Conservation (phyloP, 1,140 invertebrate genomes). For the Drosophila orena region DNA sequence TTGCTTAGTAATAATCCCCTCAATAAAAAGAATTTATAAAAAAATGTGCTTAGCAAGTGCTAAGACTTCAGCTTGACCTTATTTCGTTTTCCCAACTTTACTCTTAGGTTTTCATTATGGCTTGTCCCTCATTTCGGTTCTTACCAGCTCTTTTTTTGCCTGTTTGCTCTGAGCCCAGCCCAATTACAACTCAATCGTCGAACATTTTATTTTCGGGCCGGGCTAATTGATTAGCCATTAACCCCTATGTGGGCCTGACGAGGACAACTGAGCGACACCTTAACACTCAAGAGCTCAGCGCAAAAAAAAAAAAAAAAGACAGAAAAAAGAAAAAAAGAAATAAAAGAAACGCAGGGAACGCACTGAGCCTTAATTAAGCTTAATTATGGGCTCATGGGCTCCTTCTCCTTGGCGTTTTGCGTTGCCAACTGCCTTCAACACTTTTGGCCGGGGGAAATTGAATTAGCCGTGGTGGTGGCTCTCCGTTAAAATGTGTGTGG, state of each 20-base stretch:
- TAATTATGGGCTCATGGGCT: slow-evolving; percentile 70
- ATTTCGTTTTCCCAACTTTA: not conserved
- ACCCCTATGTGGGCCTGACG: slow-evolving; percentile 61
- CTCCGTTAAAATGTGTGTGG: slow-evolving; percentile 36
- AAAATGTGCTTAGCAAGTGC: no score
- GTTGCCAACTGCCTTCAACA: slow-evolving; percentile 27
- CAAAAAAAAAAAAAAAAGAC: slow-evolving; percentile 7
- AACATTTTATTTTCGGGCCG: slow-evolving; percentile 47
- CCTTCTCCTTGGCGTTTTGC: not conserved
- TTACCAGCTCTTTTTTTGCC: not conserved
- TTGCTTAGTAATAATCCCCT: no score
- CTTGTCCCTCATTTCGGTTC: not conserved
- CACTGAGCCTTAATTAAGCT: slow-evolving; percentile 68
- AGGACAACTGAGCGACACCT: slow-evolving; percentile 64
- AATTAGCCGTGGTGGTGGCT: slow-evolving; percentile 59
- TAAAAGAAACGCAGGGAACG: slow-evolving; percentile 1
- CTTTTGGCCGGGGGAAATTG: slow-evolving; percentile 59
- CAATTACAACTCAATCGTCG: slow-evolving; percentile 77
- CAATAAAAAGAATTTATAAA: not conserved
- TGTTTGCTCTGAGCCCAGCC: not conserved
- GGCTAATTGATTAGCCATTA: slow-evolving; percentile 81
- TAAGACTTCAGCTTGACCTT: not conserved
- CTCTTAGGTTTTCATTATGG: not conserved
- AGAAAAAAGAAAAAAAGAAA: not conserved
- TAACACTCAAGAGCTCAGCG: slow-evolving; percentile 7